A percentile compares a stretch with the other conserved stretches of the same genome.
Conservation (phyloP, 2,888 invertebrate species). For the Tricholauxania praeusta region DNA sequence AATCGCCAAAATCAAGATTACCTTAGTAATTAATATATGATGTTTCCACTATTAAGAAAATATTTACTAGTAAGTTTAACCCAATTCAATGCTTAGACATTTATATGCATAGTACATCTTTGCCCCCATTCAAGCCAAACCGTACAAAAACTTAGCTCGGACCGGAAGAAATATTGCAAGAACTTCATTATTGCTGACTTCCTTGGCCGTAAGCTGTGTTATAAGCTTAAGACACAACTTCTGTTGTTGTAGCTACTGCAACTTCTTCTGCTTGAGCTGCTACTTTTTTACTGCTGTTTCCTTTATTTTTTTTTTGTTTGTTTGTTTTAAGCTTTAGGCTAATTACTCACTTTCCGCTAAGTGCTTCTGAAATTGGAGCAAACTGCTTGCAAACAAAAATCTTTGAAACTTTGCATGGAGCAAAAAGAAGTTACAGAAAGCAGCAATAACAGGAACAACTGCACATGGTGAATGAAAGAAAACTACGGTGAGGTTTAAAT, state of each 20-base stretch:
- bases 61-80: too few species aligned
- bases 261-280: neutral
- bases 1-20: too few species aligned
- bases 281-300: neutral
- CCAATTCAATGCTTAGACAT: too few species aligned
- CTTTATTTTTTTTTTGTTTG: neutral
- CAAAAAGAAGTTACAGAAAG: neutral
- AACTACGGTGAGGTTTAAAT: neutral
- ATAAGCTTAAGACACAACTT: neutral
- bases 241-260: neutral
- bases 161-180: conserved; percentile 7
- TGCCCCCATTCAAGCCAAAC: too few species aligned
- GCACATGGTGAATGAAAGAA: neutral
- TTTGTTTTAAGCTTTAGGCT: neutral
- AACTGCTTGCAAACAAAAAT: conserved; percentile 26
- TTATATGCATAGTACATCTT: too few species aligned
- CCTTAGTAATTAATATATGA: too few species aligned
- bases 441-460: neutral
- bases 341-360: conserved; percentile 32
- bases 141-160: neutral
- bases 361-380: conserved; percentile 33
- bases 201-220: conserved; percentile 10
- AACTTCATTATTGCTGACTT: conserved; percentile 15
- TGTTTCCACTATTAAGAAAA: too few species aligned
- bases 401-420: conserved; percentile 10